These are phyloP conservation scores for Patagioenas fasciata DNA, from an alignment of 2,113 vertebrate species.

Conservation along the genomic window DNA sequence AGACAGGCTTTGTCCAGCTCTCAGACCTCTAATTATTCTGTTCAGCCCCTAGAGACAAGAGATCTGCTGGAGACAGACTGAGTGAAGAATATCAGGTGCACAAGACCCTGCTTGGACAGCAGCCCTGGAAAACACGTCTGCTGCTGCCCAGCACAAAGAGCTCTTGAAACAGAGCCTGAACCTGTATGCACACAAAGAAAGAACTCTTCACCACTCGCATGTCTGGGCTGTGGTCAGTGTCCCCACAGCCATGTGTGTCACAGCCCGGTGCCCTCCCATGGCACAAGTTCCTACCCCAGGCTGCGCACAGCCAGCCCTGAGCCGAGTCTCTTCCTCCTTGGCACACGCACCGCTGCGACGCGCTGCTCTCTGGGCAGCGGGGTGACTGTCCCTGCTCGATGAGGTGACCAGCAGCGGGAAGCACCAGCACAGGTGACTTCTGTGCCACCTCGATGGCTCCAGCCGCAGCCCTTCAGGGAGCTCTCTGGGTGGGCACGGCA, in stretches of 20 bases:
- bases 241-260: accelerated
- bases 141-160: conserved; percentile 22
- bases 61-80: conserved; percentile 13
- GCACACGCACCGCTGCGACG: accelerated
- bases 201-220: neutral
- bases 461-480: neutral
- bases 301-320: neutral
- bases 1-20: conserved; percentile 54
- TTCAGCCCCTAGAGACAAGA: neutral
- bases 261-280: neutral
- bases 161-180: neutral
- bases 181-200: neutral
- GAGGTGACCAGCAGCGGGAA: neutral
- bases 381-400: neutral
- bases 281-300: neutral
- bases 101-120: neutral
- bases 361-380: neutral
- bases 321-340: neutral
- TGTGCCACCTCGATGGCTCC: neutral
- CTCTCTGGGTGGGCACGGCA: neutral
- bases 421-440: neutral
- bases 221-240: neutral
- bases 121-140: neutral
- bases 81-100: conserved; percentile 14
- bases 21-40: conserved; percentile 47